phyloP scores from a whole-genome alignment of 2,113 vertebrate species.

The Ivindomyrus marchei region DNA sequence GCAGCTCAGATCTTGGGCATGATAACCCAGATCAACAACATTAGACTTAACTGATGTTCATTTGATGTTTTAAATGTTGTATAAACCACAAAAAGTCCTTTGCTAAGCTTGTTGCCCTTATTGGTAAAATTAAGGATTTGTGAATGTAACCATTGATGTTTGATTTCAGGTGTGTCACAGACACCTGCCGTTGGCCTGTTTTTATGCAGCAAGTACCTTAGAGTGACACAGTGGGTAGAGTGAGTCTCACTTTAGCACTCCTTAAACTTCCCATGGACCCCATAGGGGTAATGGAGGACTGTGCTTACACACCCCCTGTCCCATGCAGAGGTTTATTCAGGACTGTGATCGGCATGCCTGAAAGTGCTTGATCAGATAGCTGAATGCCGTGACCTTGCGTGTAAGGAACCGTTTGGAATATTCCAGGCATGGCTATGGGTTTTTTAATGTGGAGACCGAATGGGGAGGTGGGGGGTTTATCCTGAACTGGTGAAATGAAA shows the following conservation, averaged over 20 bases:
- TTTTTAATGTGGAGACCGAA: neutral
- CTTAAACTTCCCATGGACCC: neutral
- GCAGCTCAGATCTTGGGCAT: neutral
- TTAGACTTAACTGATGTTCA: neutral
- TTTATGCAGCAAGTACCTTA: neutral
- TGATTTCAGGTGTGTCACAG: neutral
- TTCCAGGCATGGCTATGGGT: neutral
- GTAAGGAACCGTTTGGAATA: neutral
- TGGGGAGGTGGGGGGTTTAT: neutral
- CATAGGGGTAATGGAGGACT: neutral
- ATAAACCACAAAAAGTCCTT: neutral
- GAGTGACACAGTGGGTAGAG: no score
- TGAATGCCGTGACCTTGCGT: neutral
- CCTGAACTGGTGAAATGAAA: neutral
- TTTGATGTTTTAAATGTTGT: neutral
- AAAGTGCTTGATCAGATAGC: neutral
- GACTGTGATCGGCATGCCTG: neutral
- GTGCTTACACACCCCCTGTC: neutral
- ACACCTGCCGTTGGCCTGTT: neutral
- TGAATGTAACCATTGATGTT: neutral
- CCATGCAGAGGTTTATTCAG: neutral
- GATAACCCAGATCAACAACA: neutral
- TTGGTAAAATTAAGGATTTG: neutral
- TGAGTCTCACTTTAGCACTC: neutral
- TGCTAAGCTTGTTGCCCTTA: neutral